Evolutionary conservation across 2,888 invertebrate genomes (phyloP), one percentile per base, ranked within the genome.

Genomic region (Malachius bipustulatus): DNA sequence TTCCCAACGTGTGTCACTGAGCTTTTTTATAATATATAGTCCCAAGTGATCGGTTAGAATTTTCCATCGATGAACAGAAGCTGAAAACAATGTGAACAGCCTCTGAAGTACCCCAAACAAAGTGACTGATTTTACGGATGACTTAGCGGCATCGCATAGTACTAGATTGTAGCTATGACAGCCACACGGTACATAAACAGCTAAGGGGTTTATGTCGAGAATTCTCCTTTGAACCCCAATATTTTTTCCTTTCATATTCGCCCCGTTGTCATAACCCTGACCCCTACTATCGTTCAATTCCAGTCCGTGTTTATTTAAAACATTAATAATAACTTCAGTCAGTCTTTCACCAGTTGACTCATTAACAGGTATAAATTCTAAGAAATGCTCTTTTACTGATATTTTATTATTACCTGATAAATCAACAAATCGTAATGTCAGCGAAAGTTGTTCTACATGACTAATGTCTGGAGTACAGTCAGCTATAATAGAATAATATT

Each of bases 261-360:
- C 45, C 4, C 56, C 54, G 42, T 57, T 57, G 41, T 57, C 54
- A 43, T 57, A 55, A 16, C 51, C 53, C 41, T 55, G 55, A 40
- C 52, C 51, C 34, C 50, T 48, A 47, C 51, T 50, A 40, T 52
- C 40, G 26, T 44, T 37, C 35, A 50, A 39, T 38, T 49, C 42
- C 14, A 54, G 39, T 43, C 46, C 50, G 38, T 48, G 34, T 47
- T 52, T 46, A 35, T 50, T 45, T 39, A 50, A 44, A 44, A 47
- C 31, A 38, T 42, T 35, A 32, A 50, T 37, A 37, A 51, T 44
- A 37, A 13, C 14, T 28, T 37, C 33, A 11, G 33, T 34, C 12
- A 37, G 16, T 30, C 37, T 39, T 45, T 36, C 42, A 40, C 47
- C 47, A 37, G 36, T 39, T 16, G 35, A 30, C 13, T 37, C 37